Evolutionary conservation across 2,113 vertebrate genomes (phyloP).

Genomic region (Ciconia maguari): DNA sequence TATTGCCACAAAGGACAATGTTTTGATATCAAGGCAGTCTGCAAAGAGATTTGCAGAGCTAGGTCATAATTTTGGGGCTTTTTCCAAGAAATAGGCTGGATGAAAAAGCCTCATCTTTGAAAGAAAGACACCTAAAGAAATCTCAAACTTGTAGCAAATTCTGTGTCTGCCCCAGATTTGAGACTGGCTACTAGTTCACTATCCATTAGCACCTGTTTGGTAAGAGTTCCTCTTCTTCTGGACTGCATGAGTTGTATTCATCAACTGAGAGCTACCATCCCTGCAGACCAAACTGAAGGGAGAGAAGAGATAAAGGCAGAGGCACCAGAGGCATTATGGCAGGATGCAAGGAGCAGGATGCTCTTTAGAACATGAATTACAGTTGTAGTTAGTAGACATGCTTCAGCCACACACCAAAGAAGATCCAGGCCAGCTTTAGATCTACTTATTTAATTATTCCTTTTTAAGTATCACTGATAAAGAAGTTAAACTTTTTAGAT

Average conservation of each 20-base stretch:
- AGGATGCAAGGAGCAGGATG: background rate
- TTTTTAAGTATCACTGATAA: conserved; percentile 8
- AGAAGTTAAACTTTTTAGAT: background rate
- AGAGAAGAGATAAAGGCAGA: background rate
- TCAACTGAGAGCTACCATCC: background rate
- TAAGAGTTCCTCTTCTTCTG: background rate
- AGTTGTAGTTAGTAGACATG: background rate
- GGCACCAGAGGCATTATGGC: background rate
- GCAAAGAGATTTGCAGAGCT: background rate
- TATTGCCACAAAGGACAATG: background rate
- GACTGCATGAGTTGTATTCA: background rate
- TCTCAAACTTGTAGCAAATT: background rate
- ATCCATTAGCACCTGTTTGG: background rate
- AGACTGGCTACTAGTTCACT: background rate
- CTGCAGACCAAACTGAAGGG: background rate
- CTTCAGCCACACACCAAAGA: background rate
- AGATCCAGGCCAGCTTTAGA: background rate
- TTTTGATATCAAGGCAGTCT: background rate
- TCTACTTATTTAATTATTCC: background rate
- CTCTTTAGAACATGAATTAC: background rate
- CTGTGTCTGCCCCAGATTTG: background rate
- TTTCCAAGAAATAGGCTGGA: background rate
- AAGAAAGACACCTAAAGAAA: background rate
- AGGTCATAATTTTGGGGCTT: background rate
- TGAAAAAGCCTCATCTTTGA: background rate